Evolutionary conservation across 2,888 invertebrate genomes (phyloP), one percentile per base, ranked within the genome.

Genomic region (Brenthis daphne): DNA sequence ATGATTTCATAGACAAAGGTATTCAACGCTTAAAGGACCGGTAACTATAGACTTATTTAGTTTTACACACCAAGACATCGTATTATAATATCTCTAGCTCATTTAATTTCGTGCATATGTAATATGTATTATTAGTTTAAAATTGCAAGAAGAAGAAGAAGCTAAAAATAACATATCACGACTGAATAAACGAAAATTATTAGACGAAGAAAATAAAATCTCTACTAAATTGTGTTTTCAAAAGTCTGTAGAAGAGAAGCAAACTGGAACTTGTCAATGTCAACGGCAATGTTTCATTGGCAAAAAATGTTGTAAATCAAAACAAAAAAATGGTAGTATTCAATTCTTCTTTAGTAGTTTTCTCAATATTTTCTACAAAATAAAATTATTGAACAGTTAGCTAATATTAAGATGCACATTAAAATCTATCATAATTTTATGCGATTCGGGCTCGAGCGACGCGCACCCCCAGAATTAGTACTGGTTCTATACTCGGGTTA

Each of bases 1-100:
- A 85, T 2, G 77, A 79, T 14, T 85, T 86, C 65, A 57, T 86
- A 20, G 76, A 82, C 20, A 82, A 78, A 70, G 82, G 80, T 58
- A 71, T 80, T 12, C 74, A 77, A 67, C 66, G 79, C 80, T 65
- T 48, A 75, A 54, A 74, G 75, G 83, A 85, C 77, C 73, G 69
- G 66, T 70, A 63, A 57, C 24, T 61, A 57, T 55, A 33, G 53
- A 20, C 8, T 20, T 54, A 20, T 24, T 29, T 24, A 6, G 6
- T 54, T 24, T 54, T 20, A 11, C 6, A 5, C 29, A 54, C 1
- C 6, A 24, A n/a, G 11, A 13, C n/a, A 47, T 11, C 8, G 11
- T 43, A 11, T 43, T 11, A 8, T 43, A 37, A 37, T 8, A 11
- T 43, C 11, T 43, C 8, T 11, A 43, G 6, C 37, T 6, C 8